A percentile compares a stretch with the other conserved stretches of the same genome.
Conservation (phyloP, 2,888 invertebrate genomes). For the Galeruca laticollis region DNA sequence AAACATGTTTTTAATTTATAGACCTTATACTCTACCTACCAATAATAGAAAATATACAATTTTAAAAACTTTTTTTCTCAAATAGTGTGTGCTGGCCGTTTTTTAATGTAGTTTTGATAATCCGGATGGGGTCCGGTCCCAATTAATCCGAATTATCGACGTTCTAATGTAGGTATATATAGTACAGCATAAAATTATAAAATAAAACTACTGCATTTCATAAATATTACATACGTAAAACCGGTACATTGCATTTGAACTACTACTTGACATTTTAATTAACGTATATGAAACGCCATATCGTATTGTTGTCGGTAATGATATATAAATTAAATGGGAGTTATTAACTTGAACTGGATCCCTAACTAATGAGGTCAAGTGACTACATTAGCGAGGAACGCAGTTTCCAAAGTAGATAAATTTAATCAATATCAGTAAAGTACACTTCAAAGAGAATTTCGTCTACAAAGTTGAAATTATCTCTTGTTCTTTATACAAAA, state of each 20-base stretch:
- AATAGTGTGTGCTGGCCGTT: no score
- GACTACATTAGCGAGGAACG: slow-evolving; percentile 14
- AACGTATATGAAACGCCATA: background rate
- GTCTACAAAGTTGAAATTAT: background rate
- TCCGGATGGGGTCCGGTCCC: no score
- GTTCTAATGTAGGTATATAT: no score
- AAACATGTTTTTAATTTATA: no score
- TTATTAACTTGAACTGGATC: slow-evolving; percentile 14
- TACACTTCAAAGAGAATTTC: background rate
- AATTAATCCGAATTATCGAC: no score
- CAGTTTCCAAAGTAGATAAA: slow-evolving; percentile 2
- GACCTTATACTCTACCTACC: no score
- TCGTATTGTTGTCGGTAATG: background rate
- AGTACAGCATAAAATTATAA: no score
- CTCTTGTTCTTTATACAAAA: no score
- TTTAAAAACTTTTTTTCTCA: no score
- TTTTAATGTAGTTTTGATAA: no score
- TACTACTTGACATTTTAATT: slow-evolving; percentile 7
- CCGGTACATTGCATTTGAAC: background rate
- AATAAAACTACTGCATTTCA: background rate
- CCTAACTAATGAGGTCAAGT: slow-evolving; percentile 12
- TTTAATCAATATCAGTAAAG: background rate
- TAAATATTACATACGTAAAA: background rate
- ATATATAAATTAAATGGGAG: slow-evolving; percentile 8
- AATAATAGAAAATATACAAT: no score